These are phyloP conservation scores for Leucoraja erinaceus DNA, from an alignment of 2,113 vertebrate genomes.

Conservation along the genomic window DNA sequence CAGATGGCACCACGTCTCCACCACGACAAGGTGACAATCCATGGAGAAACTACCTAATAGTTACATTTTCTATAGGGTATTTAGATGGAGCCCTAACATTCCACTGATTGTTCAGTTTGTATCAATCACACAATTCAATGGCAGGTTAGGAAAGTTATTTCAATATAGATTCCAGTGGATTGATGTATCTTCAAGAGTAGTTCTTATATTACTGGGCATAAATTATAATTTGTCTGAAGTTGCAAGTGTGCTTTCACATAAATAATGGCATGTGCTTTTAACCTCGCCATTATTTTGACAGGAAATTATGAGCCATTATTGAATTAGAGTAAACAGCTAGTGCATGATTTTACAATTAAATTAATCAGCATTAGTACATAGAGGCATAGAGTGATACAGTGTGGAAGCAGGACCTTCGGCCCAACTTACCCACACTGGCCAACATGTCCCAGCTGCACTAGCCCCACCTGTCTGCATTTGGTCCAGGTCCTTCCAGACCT, in stretches of 20 bases:
- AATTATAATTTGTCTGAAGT: not conserved
- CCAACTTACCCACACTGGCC: no score
- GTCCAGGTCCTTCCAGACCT: no score
- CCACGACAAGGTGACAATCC: no score
- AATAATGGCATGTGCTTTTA: not conserved
- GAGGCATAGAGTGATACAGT: no score
- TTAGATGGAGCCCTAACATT: not conserved
- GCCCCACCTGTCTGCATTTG: no score
- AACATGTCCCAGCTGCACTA: no score
- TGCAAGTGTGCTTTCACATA: not conserved
- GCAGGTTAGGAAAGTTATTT: not conserved
- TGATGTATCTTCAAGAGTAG: not conserved
- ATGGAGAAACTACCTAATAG: not conserved
- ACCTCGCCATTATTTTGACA: not conserved
- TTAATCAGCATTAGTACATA: not conserved
- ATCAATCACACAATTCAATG: not conserved
- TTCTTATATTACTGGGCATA: not conserved
- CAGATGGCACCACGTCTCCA: no score
- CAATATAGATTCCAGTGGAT: not conserved
- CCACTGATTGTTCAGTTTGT: not conserved
- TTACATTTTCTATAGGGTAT: not conserved
- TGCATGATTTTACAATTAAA: constrained; percentile 16
- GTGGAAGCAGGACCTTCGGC: no score
- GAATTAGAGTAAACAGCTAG: not conserved
- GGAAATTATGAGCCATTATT: not conserved